These are phyloP conservation scores for Drosophila jambulina DNA, from an alignment of 1,140 invertebrate genomes.

Conservation along the genomic window DNA sequence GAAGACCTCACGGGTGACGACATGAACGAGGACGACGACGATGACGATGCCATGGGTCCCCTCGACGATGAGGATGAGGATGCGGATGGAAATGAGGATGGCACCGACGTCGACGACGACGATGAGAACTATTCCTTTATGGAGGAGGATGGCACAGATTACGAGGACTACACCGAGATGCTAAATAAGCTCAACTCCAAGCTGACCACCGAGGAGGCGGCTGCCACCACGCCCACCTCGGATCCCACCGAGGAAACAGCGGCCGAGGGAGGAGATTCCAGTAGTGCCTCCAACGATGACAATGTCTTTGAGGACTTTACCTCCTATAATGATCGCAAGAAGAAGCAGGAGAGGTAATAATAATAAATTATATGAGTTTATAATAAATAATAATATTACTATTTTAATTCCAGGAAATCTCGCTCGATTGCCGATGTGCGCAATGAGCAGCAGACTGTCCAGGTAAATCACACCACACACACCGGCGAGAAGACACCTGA, in stretches of 20 bases:
- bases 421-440: constrained; percentile 59
- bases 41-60: constrained; percentile 32
- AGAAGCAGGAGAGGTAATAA: constrained; percentile 57
- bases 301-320: constrained; percentile 77
- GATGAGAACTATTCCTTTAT: constrained; percentile 3
- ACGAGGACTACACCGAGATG: constrained; percentile 52
- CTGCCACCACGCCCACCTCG: constrained; percentile 9
- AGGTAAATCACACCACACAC: constrained; percentile 15
- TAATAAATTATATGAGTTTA: too few species aligned
- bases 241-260: constrained; percentile 13
- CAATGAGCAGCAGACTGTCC: constrained; percentile 59
- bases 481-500: constrained; percentile 25
- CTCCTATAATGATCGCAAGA: constrained; percentile 67
- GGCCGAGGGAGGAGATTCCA: constrained; percentile 7
- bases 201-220: background rate
- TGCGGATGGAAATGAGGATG: constrained; percentile 15
- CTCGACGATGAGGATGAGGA: constrained; percentile 39
- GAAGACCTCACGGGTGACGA: constrained; percentile 52
- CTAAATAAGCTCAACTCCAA: constrained; percentile 24
- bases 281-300: constrained; percentile 55
- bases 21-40: constrained; percentile 24
- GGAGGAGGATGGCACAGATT: constrained; percentile 16
- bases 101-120: constrained; percentile 15
- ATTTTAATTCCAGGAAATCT: constrained; percentile 46
- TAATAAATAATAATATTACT: background rate